Evolutionary conservation across 64 coral and sea anemone species (phyloP).

Genomic region (Porites australiensis): DNA sequence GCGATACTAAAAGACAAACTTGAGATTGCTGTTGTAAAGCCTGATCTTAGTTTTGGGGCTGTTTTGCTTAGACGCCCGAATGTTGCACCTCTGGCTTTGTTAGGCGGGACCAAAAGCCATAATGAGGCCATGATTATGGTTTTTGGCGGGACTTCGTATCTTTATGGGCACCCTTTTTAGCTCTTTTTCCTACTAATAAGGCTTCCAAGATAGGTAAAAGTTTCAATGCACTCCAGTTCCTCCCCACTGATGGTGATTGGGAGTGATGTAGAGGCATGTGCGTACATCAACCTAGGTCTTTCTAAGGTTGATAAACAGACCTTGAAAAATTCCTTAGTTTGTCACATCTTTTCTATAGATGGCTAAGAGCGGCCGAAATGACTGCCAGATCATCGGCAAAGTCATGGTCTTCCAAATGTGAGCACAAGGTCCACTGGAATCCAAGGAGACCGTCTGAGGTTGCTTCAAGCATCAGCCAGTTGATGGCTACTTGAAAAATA

Average conservation of each 20-base stretch:
- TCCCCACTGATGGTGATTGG: background rate
- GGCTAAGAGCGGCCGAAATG: background rate
- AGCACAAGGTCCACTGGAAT: background rate
- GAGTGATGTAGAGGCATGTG: background rate
- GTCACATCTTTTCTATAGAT: background rate
- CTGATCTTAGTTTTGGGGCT: conserved; percentile 8
- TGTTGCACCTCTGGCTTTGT: background rate
- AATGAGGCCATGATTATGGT: background rate
- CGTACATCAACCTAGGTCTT: background rate
- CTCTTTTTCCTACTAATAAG: too few species aligned
- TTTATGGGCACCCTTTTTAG: too few species aligned
- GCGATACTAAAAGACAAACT: too few species aligned
- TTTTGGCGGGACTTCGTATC: too few species aligned
- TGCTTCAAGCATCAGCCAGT: background rate
- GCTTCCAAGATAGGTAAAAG: too few species aligned
- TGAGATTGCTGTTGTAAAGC: background rate
- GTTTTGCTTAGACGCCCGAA: background rate
- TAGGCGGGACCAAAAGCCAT: background rate
- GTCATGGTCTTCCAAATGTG: conserved; percentile 15
- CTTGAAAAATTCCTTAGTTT: background rate
- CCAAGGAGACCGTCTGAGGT: background rate
- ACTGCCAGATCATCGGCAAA: background rate
- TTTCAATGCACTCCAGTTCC: too few species aligned
- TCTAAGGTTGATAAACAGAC: background rate
- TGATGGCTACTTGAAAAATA: background rate